Evolutionary conservation across 1,140 invertebrate species (phyloP).

Genomic region (Antheraea pernyi): DNA sequence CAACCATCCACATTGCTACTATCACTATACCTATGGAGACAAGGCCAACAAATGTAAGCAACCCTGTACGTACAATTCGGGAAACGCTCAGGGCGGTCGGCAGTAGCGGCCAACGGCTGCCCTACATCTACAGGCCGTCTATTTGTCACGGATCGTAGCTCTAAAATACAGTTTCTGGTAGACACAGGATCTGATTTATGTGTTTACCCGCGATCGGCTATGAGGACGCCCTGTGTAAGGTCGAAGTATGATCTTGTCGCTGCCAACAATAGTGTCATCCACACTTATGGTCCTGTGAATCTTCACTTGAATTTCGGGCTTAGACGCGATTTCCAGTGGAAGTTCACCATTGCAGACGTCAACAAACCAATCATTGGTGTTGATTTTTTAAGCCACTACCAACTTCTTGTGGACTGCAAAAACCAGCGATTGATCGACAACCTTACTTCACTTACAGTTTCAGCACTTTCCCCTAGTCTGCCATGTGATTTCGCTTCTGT

Average conservation of each 20-base stretch:
- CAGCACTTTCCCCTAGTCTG: neutral
- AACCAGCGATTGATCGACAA: constrained; percentile 2
- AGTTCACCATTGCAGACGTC: constrained; percentile 3
- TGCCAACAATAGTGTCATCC: neutral
- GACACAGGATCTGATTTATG: neutral
- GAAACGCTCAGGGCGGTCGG: constrained; percentile 4
- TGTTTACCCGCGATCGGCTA: neutral
- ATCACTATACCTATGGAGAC: neutral
- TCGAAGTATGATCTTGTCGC: neutral
- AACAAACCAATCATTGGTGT: constrained; percentile 2
- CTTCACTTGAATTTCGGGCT: constrained; percentile 4
- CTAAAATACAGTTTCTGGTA: neutral
- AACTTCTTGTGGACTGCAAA: neutral
- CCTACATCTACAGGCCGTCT: constrained; percentile 3
- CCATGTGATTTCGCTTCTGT: neutral
- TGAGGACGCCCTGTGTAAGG: neutral
- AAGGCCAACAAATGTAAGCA: neutral
- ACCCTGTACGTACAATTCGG: neutral
- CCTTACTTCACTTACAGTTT: neutral
- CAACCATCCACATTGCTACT: constrained; percentile 7
- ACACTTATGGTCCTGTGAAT: neutral
- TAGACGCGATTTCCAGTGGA: neutral
- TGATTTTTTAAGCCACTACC: neutral
- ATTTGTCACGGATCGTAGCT: neutral
- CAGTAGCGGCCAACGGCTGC: neutral